Base-by-base conservation (phyloP, 2,797 vertebrate species). In the Miichthys miiuy region DNA sequence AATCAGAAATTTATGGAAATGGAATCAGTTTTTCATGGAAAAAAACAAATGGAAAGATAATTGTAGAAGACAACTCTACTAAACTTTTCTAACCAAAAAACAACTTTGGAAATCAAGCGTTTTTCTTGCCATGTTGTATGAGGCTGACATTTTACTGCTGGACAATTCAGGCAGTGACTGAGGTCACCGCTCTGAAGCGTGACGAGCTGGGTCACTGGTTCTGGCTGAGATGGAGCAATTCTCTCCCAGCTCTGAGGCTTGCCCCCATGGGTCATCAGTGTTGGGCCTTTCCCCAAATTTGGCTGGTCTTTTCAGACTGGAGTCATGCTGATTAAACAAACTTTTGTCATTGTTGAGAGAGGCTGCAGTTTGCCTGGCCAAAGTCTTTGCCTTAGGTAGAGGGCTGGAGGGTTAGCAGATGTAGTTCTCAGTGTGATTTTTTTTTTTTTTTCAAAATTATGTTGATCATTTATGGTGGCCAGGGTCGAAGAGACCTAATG, bases 141-240 rank as follows among this genome's bases (percentile, higher is more conserved):
- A 76, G 23, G 68, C 12, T 84, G 88, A 87, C 74, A 85, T 88
- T 87, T 86, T 21, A 17, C 13, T 7, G 0, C 18, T 79, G 70
- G 72, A 68, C 4, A n/a, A 63, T 30, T n/a, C 52, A 72, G 55
- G 58, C 65, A 27, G n/a, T 64, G 72, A 50, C 30, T 23, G 50
- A 65, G 77, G 79, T 84, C 68, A 64, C 8, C 1, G 18, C 67
- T 80, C 55, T 75, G 73, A 61, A 51, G 58, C 18, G 2, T 57
- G 55, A 65, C 4, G 42, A 68, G 52, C 21, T 41, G 20, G 72
- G 77, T 79, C 42, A 5, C 44, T 48, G 34, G 56, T 63, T 75
- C 67, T 83, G 70, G 71, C 64, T 63, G 50, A 56, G 46, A 72
- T 38, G 51, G 56, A 79, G 52, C 79, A 41, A 9, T 42, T 67